Percentiles rank a stretch among this genome's conserved stretches.
These are phyloP conservation scores for Meloe dianella DNA, from an alignment of 2,888 invertebrate genomes.

Conservation along the genomic window DNA sequence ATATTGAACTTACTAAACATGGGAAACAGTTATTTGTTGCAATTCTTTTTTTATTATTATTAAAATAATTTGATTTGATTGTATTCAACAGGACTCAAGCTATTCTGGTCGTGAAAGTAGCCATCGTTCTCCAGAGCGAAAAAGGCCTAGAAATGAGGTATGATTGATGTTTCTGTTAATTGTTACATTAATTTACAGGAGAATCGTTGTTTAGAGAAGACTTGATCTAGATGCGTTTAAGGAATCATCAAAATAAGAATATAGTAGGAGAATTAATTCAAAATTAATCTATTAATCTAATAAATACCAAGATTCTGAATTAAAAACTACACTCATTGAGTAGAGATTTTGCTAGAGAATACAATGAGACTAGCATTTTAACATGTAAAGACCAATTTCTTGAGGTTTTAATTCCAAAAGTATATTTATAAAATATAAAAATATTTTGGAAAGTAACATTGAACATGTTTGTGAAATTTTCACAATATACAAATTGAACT, in stretches of 20 bases:
- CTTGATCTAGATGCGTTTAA: background rate
- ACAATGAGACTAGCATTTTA: background rate
- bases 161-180: constrained; percentile 36
- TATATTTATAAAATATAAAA: background rate
- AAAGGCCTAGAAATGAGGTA: constrained; percentile 70
- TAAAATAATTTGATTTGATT: constrained; percentile 16
- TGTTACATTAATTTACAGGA: constrained; percentile 29
- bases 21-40: constrained; percentile 34
- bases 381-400: background rate
- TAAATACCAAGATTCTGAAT: background rate
- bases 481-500: background rate
- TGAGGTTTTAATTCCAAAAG: background rate
- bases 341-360: background rate
- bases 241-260: background rate
- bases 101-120: constrained; percentile 64
- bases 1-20: constrained; percentile 34
- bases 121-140: constrained; percentile 68
- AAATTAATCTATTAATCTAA: background rate
- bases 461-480: background rate
- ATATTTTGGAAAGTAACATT: background rate
- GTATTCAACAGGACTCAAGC: constrained; percentile 44
- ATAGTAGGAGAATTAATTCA: background rate
- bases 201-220: constrained; percentile 8
- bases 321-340: background rate
- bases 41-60: background rate